A percentile compares a stretch with the other conserved stretches of the same genome.
Conservation (phyloP, 2,113 vertebrate species). For the Numida meleagris region DNA sequence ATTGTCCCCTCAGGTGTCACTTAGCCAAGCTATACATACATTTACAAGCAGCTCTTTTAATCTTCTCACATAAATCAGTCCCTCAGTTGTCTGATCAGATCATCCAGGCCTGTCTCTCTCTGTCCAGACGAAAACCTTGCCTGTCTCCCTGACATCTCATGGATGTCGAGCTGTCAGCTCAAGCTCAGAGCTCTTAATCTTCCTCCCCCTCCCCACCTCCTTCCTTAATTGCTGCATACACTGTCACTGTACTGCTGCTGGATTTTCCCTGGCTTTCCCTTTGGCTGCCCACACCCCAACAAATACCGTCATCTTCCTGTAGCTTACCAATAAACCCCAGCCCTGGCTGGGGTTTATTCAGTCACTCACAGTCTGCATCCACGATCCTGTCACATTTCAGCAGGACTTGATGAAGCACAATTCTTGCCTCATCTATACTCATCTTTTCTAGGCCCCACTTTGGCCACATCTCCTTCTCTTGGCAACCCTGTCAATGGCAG, state of each 20-base stretch:
- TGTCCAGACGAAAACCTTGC: neutral
- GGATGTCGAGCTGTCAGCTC: slow-evolving; percentile 62
- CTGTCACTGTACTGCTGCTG: neutral
- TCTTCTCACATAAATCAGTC: slow-evolving; percentile 68
- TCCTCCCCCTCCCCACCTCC: slow-evolving; percentile 25
- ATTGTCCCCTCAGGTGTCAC: slow-evolving; percentile 68
- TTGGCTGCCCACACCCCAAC: neutral
- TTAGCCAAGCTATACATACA: slow-evolving; percentile 56
- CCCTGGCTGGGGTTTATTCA: neutral
- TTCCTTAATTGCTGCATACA: slow-evolving; percentile 25
- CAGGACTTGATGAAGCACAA: neutral
- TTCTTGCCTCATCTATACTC: neutral
- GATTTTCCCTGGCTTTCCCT: neutral
- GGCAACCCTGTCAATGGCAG: neutral
- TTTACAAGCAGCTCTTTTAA: slow-evolving; percentile 68
- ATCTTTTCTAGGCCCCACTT: neutral
- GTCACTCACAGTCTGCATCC: neutral
- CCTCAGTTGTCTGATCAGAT: slow-evolving; percentile 52
- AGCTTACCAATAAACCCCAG: neutral
- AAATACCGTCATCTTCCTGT: neutral
- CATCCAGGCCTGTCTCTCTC: slow-evolving; percentile 37
- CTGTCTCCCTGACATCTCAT: slow-evolving; percentile 53
- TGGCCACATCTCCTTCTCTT: neutral
- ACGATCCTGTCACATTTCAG: neutral
- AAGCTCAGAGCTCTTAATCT: slow-evolving; percentile 65